Percentiles rank a stretch among this genome's conserved stretches.
These are phyloP conservation scores for Hyperopisus bebe DNA, from an alignment of 2,113 vertebrate species.

Conservation along the genomic window DNA sequence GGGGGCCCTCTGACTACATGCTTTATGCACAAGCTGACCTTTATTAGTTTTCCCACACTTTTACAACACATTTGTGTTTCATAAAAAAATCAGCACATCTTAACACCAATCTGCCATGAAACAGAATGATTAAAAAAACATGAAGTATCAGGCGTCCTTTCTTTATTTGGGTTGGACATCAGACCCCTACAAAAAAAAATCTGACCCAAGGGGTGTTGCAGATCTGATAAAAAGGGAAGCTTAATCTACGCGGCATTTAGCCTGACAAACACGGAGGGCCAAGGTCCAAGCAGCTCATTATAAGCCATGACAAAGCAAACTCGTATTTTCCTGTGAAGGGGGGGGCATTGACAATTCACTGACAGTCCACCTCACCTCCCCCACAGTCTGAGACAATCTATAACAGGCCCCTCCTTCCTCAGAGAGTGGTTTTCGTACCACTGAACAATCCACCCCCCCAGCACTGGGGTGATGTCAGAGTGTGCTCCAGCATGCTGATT, in stretches of 20 bases:
- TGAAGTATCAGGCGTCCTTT: neutral
- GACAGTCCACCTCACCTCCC: neutral
- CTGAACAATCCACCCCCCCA: neutral
- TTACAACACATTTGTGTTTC: neutral
- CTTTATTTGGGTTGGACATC: neutral
- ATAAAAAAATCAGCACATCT: neutral
- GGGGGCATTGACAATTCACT: neutral
- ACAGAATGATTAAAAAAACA: neutral
- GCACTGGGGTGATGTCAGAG: conserved; percentile 7
- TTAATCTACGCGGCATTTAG: neutral
- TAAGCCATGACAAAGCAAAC: neutral
- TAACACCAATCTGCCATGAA: neutral
- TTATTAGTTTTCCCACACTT: neutral
- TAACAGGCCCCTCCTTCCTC: neutral
- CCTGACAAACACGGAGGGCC: neutral
- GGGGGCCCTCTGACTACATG: neutral
- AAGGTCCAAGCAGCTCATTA: neutral
- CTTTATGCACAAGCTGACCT: neutral
- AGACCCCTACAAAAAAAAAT: neutral
- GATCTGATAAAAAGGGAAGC: neutral
- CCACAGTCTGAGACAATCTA: too few species aligned
- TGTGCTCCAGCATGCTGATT: conserved; percentile 20
- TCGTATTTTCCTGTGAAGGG: neutral
- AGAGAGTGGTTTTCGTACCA: neutral
- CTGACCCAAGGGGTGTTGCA: neutral